A percentile compares a stretch with the other conserved stretches of the same genome.
These are phyloP conservation scores for Agapostemon virescens DNA, from an alignment of 2,888 invertebrate species.

Conservation along the genomic window DNA sequence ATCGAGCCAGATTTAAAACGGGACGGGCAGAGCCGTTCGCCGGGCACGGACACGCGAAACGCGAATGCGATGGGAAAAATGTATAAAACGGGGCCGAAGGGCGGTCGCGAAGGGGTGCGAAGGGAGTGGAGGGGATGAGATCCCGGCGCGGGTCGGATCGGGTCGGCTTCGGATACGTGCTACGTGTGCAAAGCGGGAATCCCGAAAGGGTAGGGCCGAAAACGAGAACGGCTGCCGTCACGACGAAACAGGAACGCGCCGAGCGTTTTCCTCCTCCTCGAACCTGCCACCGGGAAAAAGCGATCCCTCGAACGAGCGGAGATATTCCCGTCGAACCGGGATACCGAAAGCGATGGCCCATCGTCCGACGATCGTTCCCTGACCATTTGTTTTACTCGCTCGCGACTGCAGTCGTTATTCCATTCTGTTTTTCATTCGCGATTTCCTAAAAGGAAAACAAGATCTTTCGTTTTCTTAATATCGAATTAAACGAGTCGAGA, in stretches of 20 bases:
- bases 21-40: slow-evolving; percentile 57
- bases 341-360: background rate
- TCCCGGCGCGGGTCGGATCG: background rate
- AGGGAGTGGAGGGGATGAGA: background rate
- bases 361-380: background rate
- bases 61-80: slow-evolving; percentile 68
- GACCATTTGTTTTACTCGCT: background rate
- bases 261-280: slow-evolving; percentile 38
- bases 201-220: slow-evolving; percentile 59
- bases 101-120: background rate
- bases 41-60: slow-evolving; percentile 57
- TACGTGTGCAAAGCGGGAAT: slow-evolving; percentile 62
- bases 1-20: slow-evolving; percentile 63
- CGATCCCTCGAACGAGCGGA: slow-evolving; percentile 40
- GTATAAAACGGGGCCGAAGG: slow-evolving; percentile 57
- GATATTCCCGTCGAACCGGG: slow-evolving; percentile 6
- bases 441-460: too few relatives aligned
- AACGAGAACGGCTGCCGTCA: slow-evolving; percentile 65
- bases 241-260: slow-evolving; percentile 60
- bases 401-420: background rate
- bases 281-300: slow-evolving; percentile 41
- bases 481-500: too few relatives aligned
- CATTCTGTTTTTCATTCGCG: background rate
- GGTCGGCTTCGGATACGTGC: slow-evolving; percentile 61
- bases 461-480: too few relatives aligned